phyloP scores from a whole-genome alignment of 2,888 invertebrate genomes.

The Ptychoptera albimana region DNA sequence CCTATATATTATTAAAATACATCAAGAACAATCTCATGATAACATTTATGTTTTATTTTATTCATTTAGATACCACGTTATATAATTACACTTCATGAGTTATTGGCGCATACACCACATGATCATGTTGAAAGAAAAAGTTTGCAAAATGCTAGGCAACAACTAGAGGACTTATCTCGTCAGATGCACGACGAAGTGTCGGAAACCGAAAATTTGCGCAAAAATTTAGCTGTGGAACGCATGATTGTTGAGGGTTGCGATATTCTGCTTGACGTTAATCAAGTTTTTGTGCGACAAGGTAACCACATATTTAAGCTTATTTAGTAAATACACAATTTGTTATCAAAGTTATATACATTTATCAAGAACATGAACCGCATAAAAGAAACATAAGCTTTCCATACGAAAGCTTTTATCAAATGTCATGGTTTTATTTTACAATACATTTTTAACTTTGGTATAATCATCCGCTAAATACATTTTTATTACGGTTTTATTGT shows the following conservation, averaged over 20 bases:
- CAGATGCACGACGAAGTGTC: slow-evolving; percentile 44
- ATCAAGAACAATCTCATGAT: neutral
- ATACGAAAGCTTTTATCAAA: slow-evolving; percentile 2
- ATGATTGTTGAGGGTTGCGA: slow-evolving; percentile 93
- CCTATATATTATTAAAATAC: neutral
- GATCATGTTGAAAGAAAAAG: slow-evolving; percentile 86
- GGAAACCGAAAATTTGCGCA: slow-evolving; percentile 81
- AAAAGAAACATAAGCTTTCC: slow-evolving; percentile 2
- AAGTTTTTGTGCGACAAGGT: slow-evolving; percentile 87
- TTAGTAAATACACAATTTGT: too few relatives aligned
- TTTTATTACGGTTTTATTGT: slow-evolving; percentile 12
- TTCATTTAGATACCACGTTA: slow-evolving; percentile 66
- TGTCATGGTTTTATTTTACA: too few relatives aligned
- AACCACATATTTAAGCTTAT: slow-evolving; percentile 8
- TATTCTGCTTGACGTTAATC: slow-evolving; percentile 80
- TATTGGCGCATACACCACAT: slow-evolving; percentile 83
- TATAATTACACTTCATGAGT: slow-evolving; percentile 78
- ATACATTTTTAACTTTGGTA: too few relatives aligned
- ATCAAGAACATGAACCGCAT: slow-evolving; percentile 1
- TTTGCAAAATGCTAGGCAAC: slow-evolving; percentile 71
- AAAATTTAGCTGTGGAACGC: slow-evolving; percentile 79
- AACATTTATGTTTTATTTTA: neutral
- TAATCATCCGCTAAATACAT: too few relatives aligned
- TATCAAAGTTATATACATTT: neutral
- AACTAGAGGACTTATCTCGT: slow-evolving; percentile 64